phyloP scores from a whole-genome alignment of 2,888 invertebrate species.

The Neria commutata region DNA sequence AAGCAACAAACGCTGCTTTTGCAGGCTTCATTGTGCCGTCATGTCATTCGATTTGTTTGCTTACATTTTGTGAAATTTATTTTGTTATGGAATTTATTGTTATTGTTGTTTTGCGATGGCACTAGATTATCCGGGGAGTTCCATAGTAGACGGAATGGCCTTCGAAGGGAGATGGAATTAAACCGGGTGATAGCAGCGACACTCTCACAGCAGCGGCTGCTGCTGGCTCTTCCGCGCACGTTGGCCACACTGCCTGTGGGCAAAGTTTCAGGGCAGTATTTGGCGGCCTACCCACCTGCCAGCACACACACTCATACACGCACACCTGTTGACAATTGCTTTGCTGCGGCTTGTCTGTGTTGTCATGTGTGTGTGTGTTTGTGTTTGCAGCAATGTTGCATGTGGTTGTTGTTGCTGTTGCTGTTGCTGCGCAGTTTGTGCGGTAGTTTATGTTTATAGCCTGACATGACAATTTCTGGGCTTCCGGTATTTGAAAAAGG shows the following conservation, averaged over 20 bases:
- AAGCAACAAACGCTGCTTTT: no score
- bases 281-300: not conserved
- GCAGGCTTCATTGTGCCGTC: conserved; percentile 15
- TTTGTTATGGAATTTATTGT: conserved; percentile 26
- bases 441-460: conserved; percentile 42
- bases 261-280: no score
- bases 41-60: conserved; percentile 22
- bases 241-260: conserved; percentile 16
- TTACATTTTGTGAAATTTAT: conserved; percentile 27
- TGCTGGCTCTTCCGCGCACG: not conserved
- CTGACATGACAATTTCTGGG: conserved; percentile 34
- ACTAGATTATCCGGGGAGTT: conserved; percentile 9
- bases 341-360: conserved; percentile 18
- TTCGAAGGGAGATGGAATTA: no score
- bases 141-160: no score
- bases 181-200: no score
- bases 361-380: conserved; percentile 11
- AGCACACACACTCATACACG: conserved; percentile 9
- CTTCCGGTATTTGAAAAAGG: conserved; percentile 23
- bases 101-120: conserved; percentile 21
- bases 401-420: conserved; percentile 6
- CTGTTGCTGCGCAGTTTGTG: conserved; percentile 4
- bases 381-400: not conserved
- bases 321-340: conserved; percentile 36
- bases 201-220: no score